Base-by-base conservation (phyloP, 2,797 vertebrate species). In the Lepilemur ruficaudatus region DNA sequence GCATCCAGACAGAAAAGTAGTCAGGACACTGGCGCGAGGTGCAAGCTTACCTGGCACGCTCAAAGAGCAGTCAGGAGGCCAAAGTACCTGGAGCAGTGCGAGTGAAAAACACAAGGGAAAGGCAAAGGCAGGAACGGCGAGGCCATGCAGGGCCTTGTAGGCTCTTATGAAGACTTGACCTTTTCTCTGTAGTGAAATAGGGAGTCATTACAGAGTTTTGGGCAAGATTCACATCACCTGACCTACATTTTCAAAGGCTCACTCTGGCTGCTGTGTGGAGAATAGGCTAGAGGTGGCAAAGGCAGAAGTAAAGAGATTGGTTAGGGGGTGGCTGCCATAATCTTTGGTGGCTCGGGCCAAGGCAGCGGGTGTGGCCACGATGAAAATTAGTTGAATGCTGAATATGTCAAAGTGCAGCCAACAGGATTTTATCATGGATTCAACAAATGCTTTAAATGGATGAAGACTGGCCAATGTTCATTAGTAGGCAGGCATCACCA, bases 381-480 rank as follows among this genome's bases (percentile, higher is more conserved):
- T 72, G 55, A 94, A 89, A 81, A 86, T 55, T 32, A 86, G 38
- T 18, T 81, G 32, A 30, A 63, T 84, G 50, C 72, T 81, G 3
- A 35, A 11, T 80, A 50, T 65, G 50, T 20, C 12, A 41, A 89
- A 75, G 35, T 72, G 70, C 23, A 95, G 22, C 30, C 80, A 88
- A 84, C 3, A 81, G 35, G 7, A 95, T 93, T 94, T 73, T 87
- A 52, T 55, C 61, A 75, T 41, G 5, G 28, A 89, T 65, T 83
- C 89, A 86, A 76, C 52, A 89, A 84, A 86, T 79, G 67, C 17
- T 83, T 94, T 73, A 80, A 96, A 89, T 35, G 35, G 43, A 52
- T 69, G 89, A 89, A 92, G 41, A 80, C 2, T 89, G 61, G 22
- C 46, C 82, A 88, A 23, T 23, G 57, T 84, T 88, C 52, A 89